Evolutionary conservation across 2,888 invertebrate species (phyloP).

Genomic region (Zele albiditarsus): DNA sequence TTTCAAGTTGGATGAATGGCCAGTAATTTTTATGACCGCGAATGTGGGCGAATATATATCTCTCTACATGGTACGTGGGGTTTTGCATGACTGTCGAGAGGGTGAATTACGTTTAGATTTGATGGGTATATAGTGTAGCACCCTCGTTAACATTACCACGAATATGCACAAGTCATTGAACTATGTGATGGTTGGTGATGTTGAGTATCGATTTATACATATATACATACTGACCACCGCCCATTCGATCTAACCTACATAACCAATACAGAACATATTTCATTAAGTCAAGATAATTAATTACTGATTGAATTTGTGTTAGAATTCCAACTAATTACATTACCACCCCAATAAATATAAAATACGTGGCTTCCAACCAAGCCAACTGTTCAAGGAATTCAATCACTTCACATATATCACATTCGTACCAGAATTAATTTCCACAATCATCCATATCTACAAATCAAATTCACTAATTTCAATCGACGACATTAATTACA

Average conservation of each 20-base stretch:
- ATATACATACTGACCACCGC: background rate
- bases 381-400: too few relatives aligned
- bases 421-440: too few relatives aligned
- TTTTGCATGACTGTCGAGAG: background rate
- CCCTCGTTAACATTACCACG: background rate
- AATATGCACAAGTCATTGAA: background rate
- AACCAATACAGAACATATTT: background rate
- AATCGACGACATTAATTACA: background rate
- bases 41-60: slow-evolving; percentile 1
- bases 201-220: slow-evolving; percentile 3
- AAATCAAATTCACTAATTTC: background rate
- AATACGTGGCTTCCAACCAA: too few relatives aligned
- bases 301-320: background rate
- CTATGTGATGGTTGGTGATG: slow-evolving; percentile 1
- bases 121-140: background rate
- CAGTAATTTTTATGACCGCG: slow-evolving; percentile 17
- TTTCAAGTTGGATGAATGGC: slow-evolving; percentile 10
- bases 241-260: background rate
- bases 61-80: background rate
- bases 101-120: background rate
- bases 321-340: too few relatives aligned
- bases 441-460: too few relatives aligned
- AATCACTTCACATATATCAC: too few relatives aligned
- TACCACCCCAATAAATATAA: too few relatives aligned
- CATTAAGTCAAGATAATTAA: background rate